Percentiles rank a stretch among this genome's conserved stretches.
phyloP scores from a whole-genome alignment of 2,888 invertebrate species.

The Xestia ashworthii region DNA sequence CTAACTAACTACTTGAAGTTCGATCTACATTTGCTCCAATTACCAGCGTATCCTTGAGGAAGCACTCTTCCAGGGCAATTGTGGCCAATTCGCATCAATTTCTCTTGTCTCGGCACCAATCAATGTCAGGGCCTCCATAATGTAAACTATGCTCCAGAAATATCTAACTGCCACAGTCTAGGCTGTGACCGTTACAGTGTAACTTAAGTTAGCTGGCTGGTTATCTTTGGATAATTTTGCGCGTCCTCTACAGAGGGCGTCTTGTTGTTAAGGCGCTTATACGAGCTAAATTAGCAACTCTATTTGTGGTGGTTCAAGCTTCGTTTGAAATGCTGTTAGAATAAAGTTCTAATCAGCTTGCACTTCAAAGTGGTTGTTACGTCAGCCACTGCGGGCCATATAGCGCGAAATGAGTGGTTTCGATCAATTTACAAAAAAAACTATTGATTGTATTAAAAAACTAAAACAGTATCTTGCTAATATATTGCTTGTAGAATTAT shows the following conservation, averaged over 20 bases:
- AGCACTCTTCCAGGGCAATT: constrained; percentile 60
- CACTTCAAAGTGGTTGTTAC: too few species aligned
- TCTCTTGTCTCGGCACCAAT: constrained; percentile 62
- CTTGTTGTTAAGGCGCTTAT: constrained; percentile 32
- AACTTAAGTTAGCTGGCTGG: constrained; percentile 24
- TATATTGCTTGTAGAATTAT: too few species aligned
- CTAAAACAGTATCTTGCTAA: too few species aligned
- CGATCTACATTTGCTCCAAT: constrained; percentile 48
- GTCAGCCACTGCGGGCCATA: too few species aligned
- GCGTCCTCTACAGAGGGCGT: constrained; percentile 12
- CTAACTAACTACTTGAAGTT: constrained; percentile 30
- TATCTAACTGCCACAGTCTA: constrained; percentile 23
- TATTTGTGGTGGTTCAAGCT: too few species aligned
- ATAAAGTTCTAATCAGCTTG: too few species aligned
- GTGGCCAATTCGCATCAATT: constrained; percentile 64
- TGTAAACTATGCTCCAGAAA: constrained; percentile 46
- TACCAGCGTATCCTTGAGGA: constrained; percentile 54
- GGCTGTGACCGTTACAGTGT: constrained; percentile 3
- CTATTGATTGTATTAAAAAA: too few species aligned
- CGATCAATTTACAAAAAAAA: too few species aligned
- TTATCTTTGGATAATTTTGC: background rate
- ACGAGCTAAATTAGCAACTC: too few species aligned
- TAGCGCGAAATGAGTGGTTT: too few species aligned
- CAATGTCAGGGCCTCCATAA: constrained; percentile 58
- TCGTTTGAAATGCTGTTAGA: too few species aligned